Base-by-base conservation (phyloP, 2,113 vertebrate species). In the Aldabrachelys gigantea region DNA sequence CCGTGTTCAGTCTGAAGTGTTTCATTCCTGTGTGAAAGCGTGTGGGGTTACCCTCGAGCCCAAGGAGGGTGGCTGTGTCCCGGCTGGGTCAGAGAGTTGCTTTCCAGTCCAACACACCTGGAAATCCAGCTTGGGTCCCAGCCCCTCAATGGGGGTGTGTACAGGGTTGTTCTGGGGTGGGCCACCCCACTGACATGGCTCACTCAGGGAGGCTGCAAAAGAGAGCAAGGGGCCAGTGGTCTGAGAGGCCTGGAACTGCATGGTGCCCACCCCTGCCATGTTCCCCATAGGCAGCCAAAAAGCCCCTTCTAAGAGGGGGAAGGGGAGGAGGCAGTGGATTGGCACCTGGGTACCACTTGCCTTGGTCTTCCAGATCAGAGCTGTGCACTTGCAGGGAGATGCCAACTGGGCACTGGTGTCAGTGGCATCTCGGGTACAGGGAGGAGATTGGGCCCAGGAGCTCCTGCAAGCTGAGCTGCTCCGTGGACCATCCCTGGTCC, bases 391-490 rank as follows among this genome's bases (percentile, higher is more conserved):
- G 35, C 21, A 50, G 13, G 35, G 49, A 21, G 19, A 53, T 2
- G 22, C 53, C 14, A 14, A 13, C n/a, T 14, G 41, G 53, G 22
- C 38, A 27, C 29, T 29, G 81, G 52, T 56, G 25, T 38, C 17
- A 25, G 41, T n/a, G 56, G 10, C 80, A 35, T 22, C 80, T 5
- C 16, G 4, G 53, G 56, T 12, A 13, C 21, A 38, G 21, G 35
- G 24, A 44, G 81, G 24, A 41, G 81, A 57, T 41, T n/a, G 8
- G 41, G n/a, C n/a, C 93, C 93, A 93, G 87, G 89, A 59, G 87
- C 87, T 96, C 95, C 96, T 91, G 89, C 92, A 93, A 22, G 80
- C 95, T 96, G 96, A 97, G 96, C 95, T 95, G 96, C 83, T 96
- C 96, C 95, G 91, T 89, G 41, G 65, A 85, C 88, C 72, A 22